These are phyloP conservation scores for Campylorhamphus procurvoides DNA, from an alignment of 2,113 vertebrate species.

Conservation along the genomic window DNA sequence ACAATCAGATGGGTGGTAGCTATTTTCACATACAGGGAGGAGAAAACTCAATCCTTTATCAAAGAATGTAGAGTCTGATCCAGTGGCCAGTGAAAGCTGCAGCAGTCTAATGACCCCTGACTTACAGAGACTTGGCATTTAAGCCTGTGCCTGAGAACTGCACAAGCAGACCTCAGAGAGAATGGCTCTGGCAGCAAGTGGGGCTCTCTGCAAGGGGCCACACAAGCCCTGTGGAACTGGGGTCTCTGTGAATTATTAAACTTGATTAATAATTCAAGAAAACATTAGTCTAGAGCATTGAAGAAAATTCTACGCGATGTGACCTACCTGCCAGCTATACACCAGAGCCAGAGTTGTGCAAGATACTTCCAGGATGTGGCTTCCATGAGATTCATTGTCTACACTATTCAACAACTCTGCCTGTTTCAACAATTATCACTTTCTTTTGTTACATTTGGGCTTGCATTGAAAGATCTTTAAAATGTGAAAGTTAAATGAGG, in stretches of 20 bases:
- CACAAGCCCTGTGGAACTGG: background rate
- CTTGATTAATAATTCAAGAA: constrained; percentile 36
- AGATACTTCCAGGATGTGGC: background rate
- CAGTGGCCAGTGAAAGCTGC: background rate
- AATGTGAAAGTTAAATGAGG: constrained; percentile 65
- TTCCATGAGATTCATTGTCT: background rate
- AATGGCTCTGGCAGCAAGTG: background rate
- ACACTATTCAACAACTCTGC: background rate
- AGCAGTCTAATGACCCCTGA: background rate
- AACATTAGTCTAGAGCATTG: constrained; percentile 20
- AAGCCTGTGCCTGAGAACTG: rapidly evolving
- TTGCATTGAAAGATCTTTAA: constrained; percentile 49
- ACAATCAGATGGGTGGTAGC: background rate
- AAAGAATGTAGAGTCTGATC: background rate
- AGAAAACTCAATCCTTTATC: background rate
- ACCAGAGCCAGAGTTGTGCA: background rate
- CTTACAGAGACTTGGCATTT: background rate
- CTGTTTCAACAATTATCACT: constrained; percentile 27
- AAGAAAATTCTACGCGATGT: background rate
- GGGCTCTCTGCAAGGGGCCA: constrained; percentile 14
- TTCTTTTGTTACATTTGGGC: constrained; percentile 48
- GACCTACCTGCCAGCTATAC: constrained; percentile 6
- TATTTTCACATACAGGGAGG: background rate
- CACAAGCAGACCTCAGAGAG: background rate
- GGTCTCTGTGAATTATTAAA: constrained; percentile 52